These are phyloP conservation scores for Epizoanthus illoricatus DNA, from an alignment of 92 coral and sea anemone species.

Conservation along the genomic window DNA sequence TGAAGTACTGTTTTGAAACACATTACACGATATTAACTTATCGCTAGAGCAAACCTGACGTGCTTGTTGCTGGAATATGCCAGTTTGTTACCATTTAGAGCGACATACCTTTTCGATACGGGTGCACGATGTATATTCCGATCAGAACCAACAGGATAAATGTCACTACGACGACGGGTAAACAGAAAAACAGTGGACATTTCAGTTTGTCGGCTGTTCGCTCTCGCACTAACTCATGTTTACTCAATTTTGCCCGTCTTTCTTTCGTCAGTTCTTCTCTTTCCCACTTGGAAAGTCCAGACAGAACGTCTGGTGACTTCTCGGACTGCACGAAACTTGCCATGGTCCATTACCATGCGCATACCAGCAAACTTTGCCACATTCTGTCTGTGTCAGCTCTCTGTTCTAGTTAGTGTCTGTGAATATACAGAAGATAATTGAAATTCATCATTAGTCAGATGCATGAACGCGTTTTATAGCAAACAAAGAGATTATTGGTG, in stretches of 20 bases:
- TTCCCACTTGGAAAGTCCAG: constrained; percentile 80
- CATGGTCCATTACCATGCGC: constrained; percentile 21
- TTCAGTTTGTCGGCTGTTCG: constrained; percentile 75
- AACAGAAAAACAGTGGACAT: constrained; percentile 87
- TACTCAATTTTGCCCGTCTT: constrained; percentile 65
- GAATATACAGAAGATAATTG: not conserved
- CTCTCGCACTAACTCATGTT: constrained; percentile 79
- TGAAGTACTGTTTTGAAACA: not conserved
- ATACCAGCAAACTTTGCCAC: not conserved
- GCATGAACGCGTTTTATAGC: constrained; percentile 26
- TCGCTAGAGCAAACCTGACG: not conserved
- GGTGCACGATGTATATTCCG: constrained; percentile 79
- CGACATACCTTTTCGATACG: constrained; percentile 75
- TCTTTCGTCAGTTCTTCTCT: constrained; percentile 64
- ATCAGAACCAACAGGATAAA: constrained; percentile 74
- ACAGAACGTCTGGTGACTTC: not conserved
- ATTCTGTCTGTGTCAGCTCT: not conserved
- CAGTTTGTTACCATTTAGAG: not conserved
- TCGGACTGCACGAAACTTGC: constrained; percentile 41
- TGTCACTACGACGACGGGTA: constrained; percentile 81
- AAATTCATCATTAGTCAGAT: not conserved
- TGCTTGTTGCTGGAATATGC: not conserved
- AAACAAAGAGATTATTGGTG: constrained; percentile 32
- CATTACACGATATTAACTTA: not conserved
- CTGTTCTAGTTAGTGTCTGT: not conserved